These are phyloP conservation scores for Drosophila quasianomalipes DNA, from an alignment of 2,888 invertebrate species.

Conservation along the genomic window DNA sequence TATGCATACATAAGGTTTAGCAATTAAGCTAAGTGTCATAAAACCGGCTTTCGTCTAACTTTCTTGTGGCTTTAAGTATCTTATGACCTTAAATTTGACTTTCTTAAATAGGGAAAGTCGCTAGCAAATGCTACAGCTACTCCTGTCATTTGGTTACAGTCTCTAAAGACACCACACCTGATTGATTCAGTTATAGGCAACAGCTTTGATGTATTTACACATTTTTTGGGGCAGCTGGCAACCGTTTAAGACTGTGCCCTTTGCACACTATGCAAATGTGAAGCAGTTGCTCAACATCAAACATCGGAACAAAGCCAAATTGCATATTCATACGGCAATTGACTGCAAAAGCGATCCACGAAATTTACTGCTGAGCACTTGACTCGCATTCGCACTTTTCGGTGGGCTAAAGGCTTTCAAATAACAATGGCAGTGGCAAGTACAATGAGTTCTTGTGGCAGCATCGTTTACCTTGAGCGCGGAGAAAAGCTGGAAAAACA, in stretches of 20 bases:
- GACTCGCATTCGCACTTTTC: constrained; percentile 21
- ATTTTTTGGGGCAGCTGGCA: constrained; percentile 1
- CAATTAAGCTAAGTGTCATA: constrained; percentile 36
- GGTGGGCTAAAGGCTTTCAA: constrained; percentile 11
- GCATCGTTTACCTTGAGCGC: constrained; percentile 42
- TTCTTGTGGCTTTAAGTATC: background rate
- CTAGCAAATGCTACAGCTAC: background rate
- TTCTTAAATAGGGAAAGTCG: background rate
- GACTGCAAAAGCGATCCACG: constrained; percentile 45
- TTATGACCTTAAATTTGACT: background rate
- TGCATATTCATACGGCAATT: constrained; percentile 67
- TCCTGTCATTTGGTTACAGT: background rate
- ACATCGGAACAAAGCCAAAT: constrained; percentile 27
- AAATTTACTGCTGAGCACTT: constrained; percentile 30
- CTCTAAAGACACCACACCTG: background rate
- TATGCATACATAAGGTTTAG: constrained; percentile 11
- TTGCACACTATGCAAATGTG: constrained; percentile 29
- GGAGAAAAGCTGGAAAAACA: constrained; percentile 24
- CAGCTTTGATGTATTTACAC: constrained; percentile 28
- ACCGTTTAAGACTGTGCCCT: constrained; percentile 7
- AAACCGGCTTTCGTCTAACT: constrained; percentile 9
- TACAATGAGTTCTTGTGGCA: constrained; percentile 15
- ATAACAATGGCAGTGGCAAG: constrained; percentile 34
- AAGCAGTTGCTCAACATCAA: constrained; percentile 16
- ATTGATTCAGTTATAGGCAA: constrained; percentile 35